Base-by-base conservation (phyloP, 30 jellyfish, hydroid and myxozoan genomes). In the Clytia hemisphaerica region DNA sequence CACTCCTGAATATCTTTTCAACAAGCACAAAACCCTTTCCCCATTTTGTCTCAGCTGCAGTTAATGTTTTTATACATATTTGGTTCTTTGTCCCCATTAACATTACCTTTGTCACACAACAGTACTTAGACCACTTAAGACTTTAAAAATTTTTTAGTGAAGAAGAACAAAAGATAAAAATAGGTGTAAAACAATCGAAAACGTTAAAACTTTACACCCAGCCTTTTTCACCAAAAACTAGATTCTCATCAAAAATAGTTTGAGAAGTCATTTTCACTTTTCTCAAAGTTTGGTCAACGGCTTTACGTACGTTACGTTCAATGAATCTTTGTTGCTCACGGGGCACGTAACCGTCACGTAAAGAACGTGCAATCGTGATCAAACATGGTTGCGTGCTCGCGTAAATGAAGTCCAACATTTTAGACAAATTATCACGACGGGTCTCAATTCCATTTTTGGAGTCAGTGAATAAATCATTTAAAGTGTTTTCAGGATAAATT, bases 311-410 rank as follows among this genome's bases (percentile, higher is more conserved):
- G 6, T 26, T 46, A 26, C 24, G 18, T 61, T 61, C 75, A 25
- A 61, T 61, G 30, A 27, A 19, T 29, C 4, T 18, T 6, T 61
- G 45, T 24, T 24, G 63, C 30, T 38, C 65, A 14, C 75, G 3
- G 16, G 75, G 75, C 21, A 64, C 35, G 27, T 61, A 61, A 3
- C 75, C 75, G 45, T 61, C 75, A 24, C 75, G 38, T 61, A 61
- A 24, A 16, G 75, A 61, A 27, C 75, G 38, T 2, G 75, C 75
- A 27, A 61, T 61, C 2, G 75, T 61, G 5, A 61, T 16, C 30
- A 27, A 35, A 2, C 45, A 25, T 27, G 63, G 75, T 61, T 61
- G 61, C 35, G 45, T 61, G 61, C 18, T 27, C 12, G 19, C 35
- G 61, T 35, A 24, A 61, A 61, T 30, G 19, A 27, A 27, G 24